These are phyloP conservation scores for Hoplodrina ambigua DNA, from an alignment of 2,888 invertebrate genomes.

Conservation along the genomic window DNA sequence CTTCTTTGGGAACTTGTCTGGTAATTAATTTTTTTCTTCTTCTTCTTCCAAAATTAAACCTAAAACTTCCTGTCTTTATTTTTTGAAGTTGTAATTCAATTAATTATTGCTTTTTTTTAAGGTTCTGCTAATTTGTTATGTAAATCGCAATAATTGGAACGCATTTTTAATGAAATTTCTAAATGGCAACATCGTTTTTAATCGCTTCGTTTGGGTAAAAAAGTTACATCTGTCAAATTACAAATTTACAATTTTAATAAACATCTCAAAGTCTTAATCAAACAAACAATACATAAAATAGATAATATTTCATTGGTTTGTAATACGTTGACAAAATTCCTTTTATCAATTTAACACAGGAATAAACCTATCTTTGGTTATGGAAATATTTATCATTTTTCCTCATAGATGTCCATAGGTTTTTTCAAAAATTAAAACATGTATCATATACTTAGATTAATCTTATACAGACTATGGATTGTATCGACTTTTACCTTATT, in stretches of 20 bases:
- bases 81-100: too few relatives aligned
- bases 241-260: constrained; percentile 7
- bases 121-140: too few relatives aligned
- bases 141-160: background rate
- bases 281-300: background rate
- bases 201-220: constrained; percentile 1
- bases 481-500: constrained; percentile 94
- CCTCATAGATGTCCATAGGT: constrained; percentile 13
- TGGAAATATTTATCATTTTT: constrained; percentile 30
- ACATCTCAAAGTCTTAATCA: background rate
- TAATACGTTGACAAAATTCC: constrained; percentile 17
- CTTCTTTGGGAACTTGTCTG: too few relatives aligned
- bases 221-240: constrained; percentile 31
- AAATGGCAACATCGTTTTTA: background rate
- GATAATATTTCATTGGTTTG: background rate
- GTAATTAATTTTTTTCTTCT: too few relatives aligned
- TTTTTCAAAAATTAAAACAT: constrained; percentile 65
- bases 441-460: constrained; percentile 86
- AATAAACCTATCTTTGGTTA: constrained; percentile 2
- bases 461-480: constrained; percentile 94
- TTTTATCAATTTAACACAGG: background rate
- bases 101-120: too few relatives aligned
- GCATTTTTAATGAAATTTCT: background rate
- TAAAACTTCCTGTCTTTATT: too few relatives aligned
- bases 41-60: too few relatives aligned